Conservation (phyloP, 2,797 vertebrate genomes). For the Pelochelys cantorii region DNA sequence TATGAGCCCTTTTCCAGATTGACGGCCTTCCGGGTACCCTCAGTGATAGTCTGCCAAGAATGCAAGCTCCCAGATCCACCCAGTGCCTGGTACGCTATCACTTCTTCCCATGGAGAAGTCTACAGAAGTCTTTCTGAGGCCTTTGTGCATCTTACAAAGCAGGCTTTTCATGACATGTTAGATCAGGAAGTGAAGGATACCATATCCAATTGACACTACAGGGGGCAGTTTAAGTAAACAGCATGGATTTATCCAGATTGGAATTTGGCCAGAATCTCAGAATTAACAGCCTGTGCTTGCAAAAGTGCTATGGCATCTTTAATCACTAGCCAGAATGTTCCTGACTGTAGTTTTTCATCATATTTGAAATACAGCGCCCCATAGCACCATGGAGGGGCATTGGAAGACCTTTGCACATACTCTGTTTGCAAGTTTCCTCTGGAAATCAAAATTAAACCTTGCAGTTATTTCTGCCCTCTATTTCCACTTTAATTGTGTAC, state of each 20-base stretch:
- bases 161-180: neutral
- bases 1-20: neutral
- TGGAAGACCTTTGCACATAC: neutral
- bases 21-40: neutral
- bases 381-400: neutral
- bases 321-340: neutral
- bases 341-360: neutral
- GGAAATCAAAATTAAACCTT: constrained; percentile 48
- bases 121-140: neutral
- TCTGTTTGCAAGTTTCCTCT: constrained; percentile 52
- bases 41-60: neutral
- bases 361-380: neutral
- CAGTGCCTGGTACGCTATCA: neutral
- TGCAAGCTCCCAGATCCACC: neutral
- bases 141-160: neutral
- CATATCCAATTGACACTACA: neutral
- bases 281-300: neutral
- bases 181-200: neutral
- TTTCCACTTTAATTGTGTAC: constrained; percentile 62
- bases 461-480: constrained; percentile 34
- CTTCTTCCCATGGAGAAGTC: neutral
- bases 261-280: accelerated
- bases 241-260: neutral
- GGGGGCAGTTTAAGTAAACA: neutral
- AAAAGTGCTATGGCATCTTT: neutral